Conservation (phyloP, 2,797 vertebrate genomes). For the Orestias chungarensis region DNA sequence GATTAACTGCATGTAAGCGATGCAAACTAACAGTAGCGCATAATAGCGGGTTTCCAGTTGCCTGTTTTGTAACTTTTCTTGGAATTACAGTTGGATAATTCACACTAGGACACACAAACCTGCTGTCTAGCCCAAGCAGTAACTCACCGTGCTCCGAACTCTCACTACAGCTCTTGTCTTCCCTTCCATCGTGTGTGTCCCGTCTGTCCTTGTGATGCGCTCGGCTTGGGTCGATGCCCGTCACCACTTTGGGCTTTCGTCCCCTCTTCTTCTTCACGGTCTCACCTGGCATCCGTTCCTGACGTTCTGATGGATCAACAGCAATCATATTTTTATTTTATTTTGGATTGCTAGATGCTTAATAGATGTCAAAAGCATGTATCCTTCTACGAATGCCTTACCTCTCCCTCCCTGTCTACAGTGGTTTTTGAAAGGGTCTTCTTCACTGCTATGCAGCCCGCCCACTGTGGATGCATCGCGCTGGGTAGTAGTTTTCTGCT, state of each 20-base stretch:
- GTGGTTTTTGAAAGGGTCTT: conserved; percentile 77
- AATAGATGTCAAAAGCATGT: not conserved
- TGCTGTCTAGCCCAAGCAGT: not conserved
- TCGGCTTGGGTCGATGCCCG: conserved; percentile 41
- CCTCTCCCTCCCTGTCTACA: conserved; percentile 67
- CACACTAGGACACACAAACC: not conserved
- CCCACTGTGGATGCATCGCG: conserved; percentile 73
- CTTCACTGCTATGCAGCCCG: conserved; percentile 80
- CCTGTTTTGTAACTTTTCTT: not conserved
- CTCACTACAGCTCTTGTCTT: conserved; percentile 71
- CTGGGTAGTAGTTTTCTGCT: conserved; percentile 87
- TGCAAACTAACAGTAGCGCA: not conserved
- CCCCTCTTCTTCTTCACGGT: conserved; percentile 70
- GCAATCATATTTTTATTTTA: conserved; percentile 3
- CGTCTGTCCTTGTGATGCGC: conserved; percentile 40
- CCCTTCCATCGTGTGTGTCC: conserved; percentile 54
- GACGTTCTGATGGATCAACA: conserved; percentile 57
- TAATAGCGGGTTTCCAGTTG: not conserved
- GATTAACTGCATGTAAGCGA: conserved; percentile 18
- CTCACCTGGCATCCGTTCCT: conserved; percentile 59
- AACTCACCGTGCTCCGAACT: conserved; percentile 76
- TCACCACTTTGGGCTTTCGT: conserved; percentile 72
- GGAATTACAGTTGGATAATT: not conserved
- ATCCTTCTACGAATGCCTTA: conserved; percentile 13
- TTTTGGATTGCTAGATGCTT: not conserved